A percentile compares a stretch with the other conserved stretches of the same genome.
These are phyloP conservation scores for Petrocephalus sullivani DNA, from an alignment of 2,797 vertebrate species.

Conservation along the genomic window DNA sequence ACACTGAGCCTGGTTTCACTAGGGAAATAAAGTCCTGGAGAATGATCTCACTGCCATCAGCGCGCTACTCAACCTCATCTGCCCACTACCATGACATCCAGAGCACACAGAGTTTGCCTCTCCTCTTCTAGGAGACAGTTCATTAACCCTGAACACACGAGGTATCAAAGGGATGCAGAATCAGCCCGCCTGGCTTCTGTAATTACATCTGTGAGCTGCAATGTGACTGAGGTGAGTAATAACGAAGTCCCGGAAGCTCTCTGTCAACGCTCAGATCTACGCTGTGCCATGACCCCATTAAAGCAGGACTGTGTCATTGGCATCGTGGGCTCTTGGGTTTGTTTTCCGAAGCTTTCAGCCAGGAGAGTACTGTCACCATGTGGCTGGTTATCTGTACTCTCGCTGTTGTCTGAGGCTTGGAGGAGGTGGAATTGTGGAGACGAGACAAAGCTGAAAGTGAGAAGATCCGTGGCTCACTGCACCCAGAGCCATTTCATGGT, in stretches of 20 bases:
- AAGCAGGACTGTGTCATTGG: not conserved
- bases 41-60: not conserved
- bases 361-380: not conserved
- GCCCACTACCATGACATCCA: not conserved
- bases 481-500: not conserved
- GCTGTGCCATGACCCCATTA: not conserved
- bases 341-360: not conserved
- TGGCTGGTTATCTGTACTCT: not conserved
- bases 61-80: not conserved
- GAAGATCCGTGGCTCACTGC: not conserved
- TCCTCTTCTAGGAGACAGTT: not conserved
- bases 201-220: not conserved
- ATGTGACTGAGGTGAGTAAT: conserved; percentile 17
- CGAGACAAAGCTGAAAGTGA: not conserved
- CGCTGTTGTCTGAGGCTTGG: not conserved
- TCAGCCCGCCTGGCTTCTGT: not conserved
- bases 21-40: not conserved
- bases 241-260: not conserved
- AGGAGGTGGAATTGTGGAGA: not conserved
- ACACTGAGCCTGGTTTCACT: not conserved
- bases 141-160: not conserved
- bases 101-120: not conserved
- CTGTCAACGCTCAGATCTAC: not conserved
- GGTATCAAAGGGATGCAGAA: not conserved
- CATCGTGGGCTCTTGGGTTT: not conserved